phyloP scores from a whole-genome alignment of 92 coral and sea anemone species.

The Parazoanthus atlanticus region DNA sequence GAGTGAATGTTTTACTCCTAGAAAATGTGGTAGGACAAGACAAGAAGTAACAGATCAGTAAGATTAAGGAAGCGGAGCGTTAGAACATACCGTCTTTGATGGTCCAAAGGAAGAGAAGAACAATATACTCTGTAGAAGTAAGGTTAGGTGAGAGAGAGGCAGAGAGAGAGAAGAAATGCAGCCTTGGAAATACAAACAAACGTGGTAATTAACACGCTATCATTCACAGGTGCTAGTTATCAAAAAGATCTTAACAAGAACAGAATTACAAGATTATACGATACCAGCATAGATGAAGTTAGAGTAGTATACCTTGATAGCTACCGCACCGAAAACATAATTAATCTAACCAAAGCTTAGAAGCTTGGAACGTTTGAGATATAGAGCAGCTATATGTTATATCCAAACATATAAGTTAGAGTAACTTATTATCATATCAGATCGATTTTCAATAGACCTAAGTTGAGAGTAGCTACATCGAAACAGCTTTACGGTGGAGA shows the following conservation, averaged over 20 bases:
- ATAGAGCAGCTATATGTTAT: too few relatives aligned
- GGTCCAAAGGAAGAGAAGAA: constrained; percentile 6
- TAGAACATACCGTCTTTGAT: constrained; percentile 9
- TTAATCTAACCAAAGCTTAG: too few relatives aligned
- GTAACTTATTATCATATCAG: too few relatives aligned
- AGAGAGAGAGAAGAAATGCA: background rate
- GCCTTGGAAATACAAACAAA: background rate
- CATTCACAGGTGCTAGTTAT: background rate
- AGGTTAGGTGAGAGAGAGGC: constrained; percentile 7
- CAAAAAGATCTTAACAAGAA: background rate
- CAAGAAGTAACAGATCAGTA: background rate
- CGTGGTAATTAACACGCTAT: background rate
- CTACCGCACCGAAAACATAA: too few relatives aligned
- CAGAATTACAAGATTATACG: too few relatives aligned
- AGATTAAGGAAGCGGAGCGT: background rate
- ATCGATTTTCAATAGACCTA: too few relatives aligned
- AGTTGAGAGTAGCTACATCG: too few relatives aligned
- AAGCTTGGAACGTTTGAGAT: too few relatives aligned
- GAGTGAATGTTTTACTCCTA: background rate
- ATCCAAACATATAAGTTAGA: too few relatives aligned
- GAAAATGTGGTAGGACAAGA: background rate
- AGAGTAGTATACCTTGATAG: too few relatives aligned
- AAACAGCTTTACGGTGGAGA: too few relatives aligned
- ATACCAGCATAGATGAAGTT: too few relatives aligned
- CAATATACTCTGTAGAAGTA: constrained; percentile 9